These are phyloP conservation scores for Antennarius maculatus DNA, from an alignment of 2,797 vertebrate genomes.

Conservation along the genomic window DNA sequence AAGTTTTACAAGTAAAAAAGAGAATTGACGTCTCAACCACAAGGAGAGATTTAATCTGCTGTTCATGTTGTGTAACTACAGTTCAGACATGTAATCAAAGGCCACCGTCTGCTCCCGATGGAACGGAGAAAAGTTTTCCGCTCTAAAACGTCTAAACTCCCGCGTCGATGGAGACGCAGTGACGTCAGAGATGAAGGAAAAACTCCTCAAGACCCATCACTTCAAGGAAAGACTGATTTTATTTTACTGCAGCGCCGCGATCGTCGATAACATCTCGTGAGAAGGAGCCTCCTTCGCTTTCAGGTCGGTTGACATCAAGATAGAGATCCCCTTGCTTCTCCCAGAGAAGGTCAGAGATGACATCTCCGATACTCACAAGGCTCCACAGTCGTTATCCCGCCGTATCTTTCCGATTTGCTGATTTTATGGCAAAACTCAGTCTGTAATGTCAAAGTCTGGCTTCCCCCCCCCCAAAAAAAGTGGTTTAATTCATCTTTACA, in stretches of 20 bases:
- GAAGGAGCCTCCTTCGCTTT: conserved; percentile 27
- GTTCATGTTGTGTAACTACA: neutral
- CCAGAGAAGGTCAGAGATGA: conserved; percentile 37
- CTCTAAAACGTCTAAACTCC: neutral
- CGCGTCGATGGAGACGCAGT: neutral
- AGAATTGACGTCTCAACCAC: neutral
- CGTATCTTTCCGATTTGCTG: conserved; percentile 16
- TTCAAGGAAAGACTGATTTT: conserved; percentile 22
- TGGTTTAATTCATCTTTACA: conserved; percentile 15
- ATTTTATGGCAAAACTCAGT: conserved; percentile 11
- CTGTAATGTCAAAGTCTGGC: conserved; percentile 16
- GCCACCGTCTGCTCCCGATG: neutral
- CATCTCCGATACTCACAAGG: conserved; percentile 15
- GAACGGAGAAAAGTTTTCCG: neutral
- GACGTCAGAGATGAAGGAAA: conserved; percentile 14
- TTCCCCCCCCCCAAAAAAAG: neutral
- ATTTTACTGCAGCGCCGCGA: conserved; percentile 14
- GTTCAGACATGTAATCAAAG: conserved; percentile 2
- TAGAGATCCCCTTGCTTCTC: conserved; percentile 29
- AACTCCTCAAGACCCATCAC: conserved; percentile 5
- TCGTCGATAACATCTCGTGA: conserved; percentile 35
- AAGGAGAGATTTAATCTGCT: neutral
- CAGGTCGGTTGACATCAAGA: conserved; percentile 39
- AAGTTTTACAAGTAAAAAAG: too few relatives aligned
- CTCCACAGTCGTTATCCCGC: conserved; percentile 19